Evolutionary conservation across 1,140 invertebrate species (phyloP).

Genomic region (Hetaerina americana): DNA sequence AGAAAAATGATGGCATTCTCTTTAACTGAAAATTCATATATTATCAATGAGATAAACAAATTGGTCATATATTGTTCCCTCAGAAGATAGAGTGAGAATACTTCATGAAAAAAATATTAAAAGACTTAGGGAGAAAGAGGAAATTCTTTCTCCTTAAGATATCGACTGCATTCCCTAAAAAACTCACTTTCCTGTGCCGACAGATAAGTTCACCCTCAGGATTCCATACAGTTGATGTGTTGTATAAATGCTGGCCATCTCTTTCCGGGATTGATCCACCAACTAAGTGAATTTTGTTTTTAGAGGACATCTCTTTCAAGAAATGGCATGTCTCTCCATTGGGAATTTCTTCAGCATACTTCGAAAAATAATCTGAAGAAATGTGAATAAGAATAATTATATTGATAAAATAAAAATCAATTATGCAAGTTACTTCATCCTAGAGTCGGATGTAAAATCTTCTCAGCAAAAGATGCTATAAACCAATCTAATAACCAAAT

Average conservation of each 20-base stretch:
- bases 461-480: no score
- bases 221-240: constrained; percentile 83
- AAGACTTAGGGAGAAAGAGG: no score
- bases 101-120: no score
- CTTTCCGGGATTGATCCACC: constrained; percentile 83
- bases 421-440: background rate
- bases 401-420: constrained; percentile 3
- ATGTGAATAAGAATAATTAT: constrained; percentile 8
- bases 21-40: no score
- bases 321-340: constrained; percentile 53
- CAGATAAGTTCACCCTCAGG: constrained; percentile 60
- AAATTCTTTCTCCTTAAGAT: no score
- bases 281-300: constrained; percentile 67
- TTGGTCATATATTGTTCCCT: no score
- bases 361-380: constrained; percentile 53
- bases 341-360: constrained; percentile 78
- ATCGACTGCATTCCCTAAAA: no score
- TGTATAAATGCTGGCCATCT: constrained; percentile 51
- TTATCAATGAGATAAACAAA: no score
- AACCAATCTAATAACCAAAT: no score
- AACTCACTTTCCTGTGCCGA: constrained; percentile 53
- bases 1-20: no score
- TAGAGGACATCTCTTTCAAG: constrained; percentile 59
- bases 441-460: background rate
- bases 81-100: no score